These are phyloP conservation scores for Rhinoraja longicauda DNA, from an alignment of 2,797 vertebrate species.

Conservation along the genomic window DNA sequence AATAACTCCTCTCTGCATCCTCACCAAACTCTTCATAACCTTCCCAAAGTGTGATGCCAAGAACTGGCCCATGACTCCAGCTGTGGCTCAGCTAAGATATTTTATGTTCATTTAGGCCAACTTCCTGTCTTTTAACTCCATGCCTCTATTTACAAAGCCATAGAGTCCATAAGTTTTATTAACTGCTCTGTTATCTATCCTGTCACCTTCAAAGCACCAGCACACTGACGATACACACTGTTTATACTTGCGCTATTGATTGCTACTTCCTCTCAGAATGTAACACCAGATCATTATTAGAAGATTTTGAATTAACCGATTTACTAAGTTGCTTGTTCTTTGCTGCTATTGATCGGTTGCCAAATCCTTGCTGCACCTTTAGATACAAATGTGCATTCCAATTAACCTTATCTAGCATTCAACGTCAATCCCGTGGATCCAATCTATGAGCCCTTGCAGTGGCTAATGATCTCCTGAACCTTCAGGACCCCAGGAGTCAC, in stretches of 20 bases:
- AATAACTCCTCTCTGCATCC: not conserved
- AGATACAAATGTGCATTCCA: not conserved
- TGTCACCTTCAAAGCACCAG: not conserved
- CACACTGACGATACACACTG: not conserved
- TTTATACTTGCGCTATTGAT: not conserved
- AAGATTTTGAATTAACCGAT: not conserved
- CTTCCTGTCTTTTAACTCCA: not conserved
- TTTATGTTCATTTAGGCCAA: not conserved
- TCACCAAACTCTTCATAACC: not conserved
- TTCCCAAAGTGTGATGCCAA: not conserved
- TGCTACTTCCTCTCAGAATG: not conserved
- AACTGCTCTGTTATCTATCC: not conserved
- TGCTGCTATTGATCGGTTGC: not conserved
- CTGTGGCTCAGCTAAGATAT: not conserved
- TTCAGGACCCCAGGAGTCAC: not conserved
- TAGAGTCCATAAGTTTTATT: not conserved
- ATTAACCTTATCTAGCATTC: not conserved
- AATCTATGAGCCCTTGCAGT: not conserved
- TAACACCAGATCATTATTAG: not conserved
- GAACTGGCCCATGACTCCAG: not conserved
- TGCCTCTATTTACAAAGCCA: not conserved
- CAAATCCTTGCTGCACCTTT: not conserved
- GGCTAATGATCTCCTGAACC: slow-evolving; percentile 13
- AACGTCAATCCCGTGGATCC: not conserved
- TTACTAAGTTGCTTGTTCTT: not conserved